These are phyloP conservation scores for Puntigrus tetrazona DNA, from an alignment of 2,113 vertebrate genomes.

Conservation along the genomic window DNA sequence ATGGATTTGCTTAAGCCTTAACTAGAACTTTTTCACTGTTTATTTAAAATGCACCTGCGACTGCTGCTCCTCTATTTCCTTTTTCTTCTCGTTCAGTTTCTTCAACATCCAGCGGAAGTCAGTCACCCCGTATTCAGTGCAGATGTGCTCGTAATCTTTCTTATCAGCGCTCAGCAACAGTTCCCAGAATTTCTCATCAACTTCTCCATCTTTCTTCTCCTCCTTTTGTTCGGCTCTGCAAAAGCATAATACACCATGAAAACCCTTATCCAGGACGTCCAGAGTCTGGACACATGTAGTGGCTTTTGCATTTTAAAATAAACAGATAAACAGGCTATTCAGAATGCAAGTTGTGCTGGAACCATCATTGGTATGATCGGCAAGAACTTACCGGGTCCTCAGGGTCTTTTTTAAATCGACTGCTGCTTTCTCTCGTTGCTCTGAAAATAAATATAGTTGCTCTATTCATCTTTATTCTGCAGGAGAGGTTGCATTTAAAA, in stretches of 20 bases:
- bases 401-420: slow-evolving; percentile 69
- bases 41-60: slow-evolving; percentile 68
- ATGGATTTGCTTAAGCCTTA: not conserved
- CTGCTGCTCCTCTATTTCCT: slow-evolving; percentile 74
- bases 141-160: slow-evolving; percentile 87
- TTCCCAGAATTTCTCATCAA: slow-evolving; percentile 82
- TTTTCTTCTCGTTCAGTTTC: slow-evolving; percentile 80
- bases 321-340: not conserved
- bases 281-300: not conserved
- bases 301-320: slow-evolving; percentile 5
- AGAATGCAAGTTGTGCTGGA: not conserved
- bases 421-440: slow-evolving; percentile 62
- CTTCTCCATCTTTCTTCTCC: slow-evolving; percentile 64
- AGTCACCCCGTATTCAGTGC: slow-evolving; percentile 79
- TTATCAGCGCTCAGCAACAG: slow-evolving; percentile 81
- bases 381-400: slow-evolving; percentile 56
- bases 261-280: not conserved
- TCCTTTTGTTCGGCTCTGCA: slow-evolving; percentile 57
- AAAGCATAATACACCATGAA: slow-evolving; percentile 3
- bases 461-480: not conserved
- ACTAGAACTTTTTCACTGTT: not conserved
- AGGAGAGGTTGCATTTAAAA: not conserved
- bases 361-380: not conserved
- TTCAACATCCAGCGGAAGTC: slow-evolving; percentile 87
- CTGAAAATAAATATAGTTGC: slow-evolving; percentile 53